A percentile compares a stretch with the other conserved stretches of the same genome.
Conservation (phyloP, 2,113 vertebrate genomes). For the Ochotona princeps region DNA sequence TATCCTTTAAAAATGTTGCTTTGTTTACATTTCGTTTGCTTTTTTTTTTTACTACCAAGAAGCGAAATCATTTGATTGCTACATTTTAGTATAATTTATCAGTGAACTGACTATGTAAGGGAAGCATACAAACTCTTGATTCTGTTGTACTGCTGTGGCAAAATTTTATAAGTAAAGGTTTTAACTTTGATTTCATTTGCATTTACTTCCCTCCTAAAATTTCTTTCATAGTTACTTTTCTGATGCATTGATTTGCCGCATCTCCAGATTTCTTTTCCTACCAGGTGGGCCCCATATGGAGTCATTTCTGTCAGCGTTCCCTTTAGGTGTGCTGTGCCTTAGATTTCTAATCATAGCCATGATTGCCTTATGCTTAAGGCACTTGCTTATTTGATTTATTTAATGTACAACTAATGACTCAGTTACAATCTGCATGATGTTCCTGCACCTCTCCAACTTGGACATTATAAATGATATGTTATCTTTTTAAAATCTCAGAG, state of each 20-base stretch:
- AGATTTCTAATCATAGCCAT: conserved; percentile 35
- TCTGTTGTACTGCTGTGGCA: no score
- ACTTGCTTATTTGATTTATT: conserved; percentile 65
- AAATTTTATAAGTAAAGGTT: not conserved
- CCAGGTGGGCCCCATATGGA: conserved; percentile 67
- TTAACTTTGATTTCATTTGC: conserved; percentile 24
- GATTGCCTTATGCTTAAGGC: conserved; percentile 60
- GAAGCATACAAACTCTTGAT: conserved; percentile 7
- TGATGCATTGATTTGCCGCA: conserved; percentile 53
- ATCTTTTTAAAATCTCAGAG: conserved; percentile 2
- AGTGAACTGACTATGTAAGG: not conserved
- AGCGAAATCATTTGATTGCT: not conserved
- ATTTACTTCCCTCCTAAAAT: conserved; percentile 27
- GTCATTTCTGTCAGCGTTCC: not conserved
- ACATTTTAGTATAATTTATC: not conserved
- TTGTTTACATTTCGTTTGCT: not conserved
- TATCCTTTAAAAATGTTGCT: not conserved
- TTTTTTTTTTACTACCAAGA: not conserved
- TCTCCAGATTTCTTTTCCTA: conserved; percentile 39
- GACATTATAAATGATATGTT: conserved; percentile 49
- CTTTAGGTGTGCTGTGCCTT: conserved; percentile 53
- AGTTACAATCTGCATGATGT: conserved; percentile 17
- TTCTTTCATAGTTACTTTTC: conserved; percentile 55
- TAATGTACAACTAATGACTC: conserved; percentile 49
- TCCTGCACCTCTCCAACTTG: conserved; percentile 5